Evolutionary conservation across 2,888 invertebrate species (phyloP).

Genomic region (Pollenia angustigena): DNA sequence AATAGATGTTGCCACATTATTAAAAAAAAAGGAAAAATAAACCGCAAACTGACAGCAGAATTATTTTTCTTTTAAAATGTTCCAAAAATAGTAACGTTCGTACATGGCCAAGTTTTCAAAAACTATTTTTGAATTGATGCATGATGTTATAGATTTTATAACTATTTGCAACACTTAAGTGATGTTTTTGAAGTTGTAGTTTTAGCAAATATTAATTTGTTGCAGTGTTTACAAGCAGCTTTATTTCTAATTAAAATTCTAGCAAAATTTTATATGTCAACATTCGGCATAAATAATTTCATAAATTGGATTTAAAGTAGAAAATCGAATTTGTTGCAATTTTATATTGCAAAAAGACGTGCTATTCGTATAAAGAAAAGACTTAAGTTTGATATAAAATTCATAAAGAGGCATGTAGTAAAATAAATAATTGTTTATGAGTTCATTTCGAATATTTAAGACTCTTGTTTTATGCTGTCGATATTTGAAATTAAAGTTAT

Average conservation of each 20-base stretch:
- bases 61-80: not conserved
- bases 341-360: conserved; percentile 28
- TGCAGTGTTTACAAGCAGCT: conserved; percentile 57
- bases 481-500: too few relatives aligned
- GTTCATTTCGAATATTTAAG: not conserved
- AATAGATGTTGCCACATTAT: conserved; percentile 42
- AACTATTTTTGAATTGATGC: conserved; percentile 19
- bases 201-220: conserved; percentile 53
- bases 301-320: conserved; percentile 10
- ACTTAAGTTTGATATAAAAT: conserved; percentile 34
- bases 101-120: not conserved
- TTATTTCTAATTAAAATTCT: conserved; percentile 65
- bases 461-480: too few relatives aligned
- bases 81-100: too few relatives aligned
- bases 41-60: conserved; percentile 41
- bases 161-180: not conserved
- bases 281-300: conserved; percentile 26
- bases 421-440: conserved; percentile 5
- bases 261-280: conserved; percentile 36
- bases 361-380: conserved; percentile 30
- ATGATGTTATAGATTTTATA: not conserved
- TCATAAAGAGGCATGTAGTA: not conserved
- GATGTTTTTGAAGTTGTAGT: not conserved
- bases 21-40: not conserved
- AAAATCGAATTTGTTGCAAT: conserved; percentile 6